phyloP scores from a whole-genome alignment of 2,113 vertebrate genomes.

The Microcebus griseorufus region DNA sequence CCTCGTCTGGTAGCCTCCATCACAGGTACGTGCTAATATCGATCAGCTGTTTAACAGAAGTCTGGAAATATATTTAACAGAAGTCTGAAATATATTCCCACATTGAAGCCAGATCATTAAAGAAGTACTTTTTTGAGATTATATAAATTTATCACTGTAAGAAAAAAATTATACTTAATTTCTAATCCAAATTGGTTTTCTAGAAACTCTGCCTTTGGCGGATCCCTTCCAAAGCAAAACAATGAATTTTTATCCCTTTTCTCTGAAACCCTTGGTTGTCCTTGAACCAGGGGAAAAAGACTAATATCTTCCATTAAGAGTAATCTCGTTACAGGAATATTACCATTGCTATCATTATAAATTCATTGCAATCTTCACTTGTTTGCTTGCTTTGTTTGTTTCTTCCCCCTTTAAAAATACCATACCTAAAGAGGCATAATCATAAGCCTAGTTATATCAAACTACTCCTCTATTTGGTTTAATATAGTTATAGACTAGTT shows the following conservation, averaged over 20 bases:
- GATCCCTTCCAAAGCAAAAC: background rate
- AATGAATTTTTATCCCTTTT: background rate
- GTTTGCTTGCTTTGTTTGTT: background rate
- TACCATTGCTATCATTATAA: background rate
- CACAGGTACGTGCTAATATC: background rate
- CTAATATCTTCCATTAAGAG: background rate
- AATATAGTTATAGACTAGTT: background rate
- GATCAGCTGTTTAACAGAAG: background rate
- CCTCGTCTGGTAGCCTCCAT: background rate
- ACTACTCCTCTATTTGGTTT: background rate
- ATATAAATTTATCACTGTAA: background rate
- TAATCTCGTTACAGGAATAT: background rate
- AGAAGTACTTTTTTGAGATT: background rate
- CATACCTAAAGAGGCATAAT: background rate
- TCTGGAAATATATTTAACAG: background rate
- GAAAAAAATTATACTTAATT: background rate
- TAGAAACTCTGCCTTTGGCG: background rate
- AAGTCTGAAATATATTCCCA: background rate
- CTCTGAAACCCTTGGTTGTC: background rate
- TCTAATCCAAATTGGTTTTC: slow-evolving; percentile 34
- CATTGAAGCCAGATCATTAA: background rate
- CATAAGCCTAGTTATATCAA: background rate
- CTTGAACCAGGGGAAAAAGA: background rate
- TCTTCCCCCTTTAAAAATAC: background rate
- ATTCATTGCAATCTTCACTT: background rate